Evolutionary conservation across 2,888 invertebrate genomes (phyloP).

Genomic region (Galeruca laticollis): DNA sequence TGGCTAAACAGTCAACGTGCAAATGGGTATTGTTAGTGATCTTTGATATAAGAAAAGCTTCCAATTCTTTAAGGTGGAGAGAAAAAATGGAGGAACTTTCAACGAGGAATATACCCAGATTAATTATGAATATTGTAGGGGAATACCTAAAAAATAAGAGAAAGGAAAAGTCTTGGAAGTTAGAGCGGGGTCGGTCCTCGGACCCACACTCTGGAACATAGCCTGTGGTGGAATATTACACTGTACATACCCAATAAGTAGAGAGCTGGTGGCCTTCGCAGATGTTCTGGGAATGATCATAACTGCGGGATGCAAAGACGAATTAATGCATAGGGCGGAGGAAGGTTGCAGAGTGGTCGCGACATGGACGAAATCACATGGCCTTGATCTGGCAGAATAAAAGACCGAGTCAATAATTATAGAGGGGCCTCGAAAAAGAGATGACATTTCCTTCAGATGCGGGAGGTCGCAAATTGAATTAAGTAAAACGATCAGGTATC

Average conservation of each 20-base stretch:
- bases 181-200: background rate
- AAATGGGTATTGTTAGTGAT: background rate
- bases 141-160: background rate
- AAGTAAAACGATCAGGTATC: background rate
- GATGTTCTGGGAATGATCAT: constrained; percentile 12
- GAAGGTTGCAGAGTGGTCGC: background rate
- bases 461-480: background rate
- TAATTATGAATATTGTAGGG: background rate
- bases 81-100: background rate
- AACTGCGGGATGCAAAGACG: constrained; percentile 1
- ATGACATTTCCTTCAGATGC: constrained; percentile 13
- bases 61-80: background rate
- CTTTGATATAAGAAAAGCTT: background rate
- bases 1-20: background rate
- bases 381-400: constrained; percentile 7
- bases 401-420: constrained; percentile 11
- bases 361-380: constrained; percentile 1
- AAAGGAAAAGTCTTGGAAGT: background rate
- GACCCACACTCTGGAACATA: constrained; percentile 22
- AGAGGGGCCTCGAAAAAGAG: background rate
- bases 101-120: too few species aligned
- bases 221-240: background rate
- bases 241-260: background rate
- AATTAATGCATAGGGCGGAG: constrained; percentile 3
- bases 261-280: constrained; percentile 8